A percentile compares a stretch with the other conserved stretches of the same genome.
Conservation (phyloP, 2,797 vertebrate genomes). For the Artibeus jamaicensis region DNA sequence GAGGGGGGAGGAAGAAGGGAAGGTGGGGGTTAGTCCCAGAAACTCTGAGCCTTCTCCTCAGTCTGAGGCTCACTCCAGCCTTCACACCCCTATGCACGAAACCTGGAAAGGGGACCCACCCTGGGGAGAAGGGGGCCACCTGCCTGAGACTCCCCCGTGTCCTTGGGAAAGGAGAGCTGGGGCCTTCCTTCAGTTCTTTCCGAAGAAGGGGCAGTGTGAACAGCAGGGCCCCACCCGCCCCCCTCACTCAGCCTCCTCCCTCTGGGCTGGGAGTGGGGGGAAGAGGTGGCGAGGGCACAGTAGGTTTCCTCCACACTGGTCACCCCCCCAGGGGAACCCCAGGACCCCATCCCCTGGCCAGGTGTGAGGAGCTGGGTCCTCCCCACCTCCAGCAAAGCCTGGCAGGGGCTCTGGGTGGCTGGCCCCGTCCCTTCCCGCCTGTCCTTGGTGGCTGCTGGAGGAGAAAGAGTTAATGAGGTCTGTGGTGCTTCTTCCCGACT, state of each 20-base stretch:
- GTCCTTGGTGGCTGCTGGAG: not conserved
- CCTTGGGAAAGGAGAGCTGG: no score
- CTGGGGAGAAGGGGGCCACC: not conserved
- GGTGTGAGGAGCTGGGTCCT: not conserved
- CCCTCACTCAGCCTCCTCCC: not conserved
- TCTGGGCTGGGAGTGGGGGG: not conserved
- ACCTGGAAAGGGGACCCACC: not conserved
- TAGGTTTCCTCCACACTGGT: not conserved
- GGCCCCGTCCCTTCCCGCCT: not conserved
- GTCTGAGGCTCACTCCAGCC: not conserved
- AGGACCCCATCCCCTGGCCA: not conserved
- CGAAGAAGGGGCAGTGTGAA: not conserved
- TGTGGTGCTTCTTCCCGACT: not conserved
- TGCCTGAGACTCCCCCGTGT: not conserved
- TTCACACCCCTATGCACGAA: not conserved
- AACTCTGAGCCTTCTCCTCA: not conserved
- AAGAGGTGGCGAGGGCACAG: no score
- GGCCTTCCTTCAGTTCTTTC: not conserved
- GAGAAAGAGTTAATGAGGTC: not conserved
- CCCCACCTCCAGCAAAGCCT: not conserved
- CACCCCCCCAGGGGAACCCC: no score
- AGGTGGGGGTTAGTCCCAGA: fast-evolving
- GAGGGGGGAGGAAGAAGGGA: not conserved
- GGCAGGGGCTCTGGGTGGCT: fast-evolving
- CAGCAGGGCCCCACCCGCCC: no score